Evolutionary conservation across 2,797 vertebrate species (phyloP), one percentile per base, ranked within the genome.

Genomic region (Artibeus lituratus): DNA sequence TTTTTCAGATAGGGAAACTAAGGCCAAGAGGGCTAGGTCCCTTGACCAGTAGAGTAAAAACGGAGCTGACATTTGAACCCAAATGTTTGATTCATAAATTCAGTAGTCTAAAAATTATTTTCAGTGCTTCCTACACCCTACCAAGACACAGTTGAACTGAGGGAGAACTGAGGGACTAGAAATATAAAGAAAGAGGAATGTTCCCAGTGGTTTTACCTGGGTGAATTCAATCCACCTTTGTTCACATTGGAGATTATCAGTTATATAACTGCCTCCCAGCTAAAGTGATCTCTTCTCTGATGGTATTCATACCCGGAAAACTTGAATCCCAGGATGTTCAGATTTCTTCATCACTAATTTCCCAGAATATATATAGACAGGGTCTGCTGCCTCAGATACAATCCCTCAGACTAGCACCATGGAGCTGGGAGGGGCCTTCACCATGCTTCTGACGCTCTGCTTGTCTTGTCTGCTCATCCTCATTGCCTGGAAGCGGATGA

Each of bases 401-500:
- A 1, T 35, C 7, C 0, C 6, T 76, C 16, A 0, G 7, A 22
- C 32, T 87, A 67, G 44, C 39, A 65, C 72, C 96, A 98, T 98
- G 98, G 97, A 97, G 42, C 94, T 97, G 0, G 95, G 93, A 53
- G 95, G 89, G 21, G 35, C 82, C 6, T 76, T 96, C 53, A 96
- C 96, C 47, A 39, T 98, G 35, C 91, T 98, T 42, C 84, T 98
- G 90, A 88, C 81, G 9, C 78, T 98, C 42, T 97, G 84, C 29
- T 55, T 98, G n/a, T 95, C 96, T 24, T 98, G 95, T 37, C 49
- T 98, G n/a, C n/a, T 97, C 14, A 87, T 98, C 86, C 44, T 97
- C 39, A 84, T 96, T 1, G 93, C 94, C 14, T 98, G 98, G 98
- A 97, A 97, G n/a, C 21, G 7, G 59, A 55, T 59, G 39, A 96